Conservation (phyloP, 2,888 invertebrate species). For the Clistopyga incitator region DNA sequence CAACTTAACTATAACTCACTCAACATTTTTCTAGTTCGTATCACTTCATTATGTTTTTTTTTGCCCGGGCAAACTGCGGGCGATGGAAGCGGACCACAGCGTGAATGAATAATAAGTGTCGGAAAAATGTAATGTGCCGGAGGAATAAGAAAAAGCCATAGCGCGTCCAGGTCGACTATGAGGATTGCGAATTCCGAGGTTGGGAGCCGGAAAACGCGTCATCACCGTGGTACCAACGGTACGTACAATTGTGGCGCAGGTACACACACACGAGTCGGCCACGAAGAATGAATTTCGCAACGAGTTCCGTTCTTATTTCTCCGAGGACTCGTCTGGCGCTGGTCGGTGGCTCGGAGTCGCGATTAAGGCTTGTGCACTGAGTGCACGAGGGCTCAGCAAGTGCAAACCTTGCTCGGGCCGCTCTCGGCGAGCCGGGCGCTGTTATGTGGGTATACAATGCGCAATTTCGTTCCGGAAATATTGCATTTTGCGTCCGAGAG, state of each 20-base stretch:
- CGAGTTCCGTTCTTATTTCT: conserved; percentile 75
- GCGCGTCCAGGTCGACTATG: conserved; percentile 10
- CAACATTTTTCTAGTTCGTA: neutral
- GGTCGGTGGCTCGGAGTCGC: conserved; percentile 63
- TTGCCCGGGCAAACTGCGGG: neutral
- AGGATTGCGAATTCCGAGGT: conserved; percentile 54
- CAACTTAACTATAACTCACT: neutral
- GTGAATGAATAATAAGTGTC: conserved; percentile 20
- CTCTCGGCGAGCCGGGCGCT: conserved; percentile 31
- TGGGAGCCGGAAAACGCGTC: conserved; percentile 49
- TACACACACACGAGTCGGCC: conserved; percentile 32
- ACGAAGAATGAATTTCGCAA: conserved; percentile 72
- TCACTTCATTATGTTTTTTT: neutral
- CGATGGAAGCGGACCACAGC: neutral
- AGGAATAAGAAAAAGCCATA: conserved; percentile 22
- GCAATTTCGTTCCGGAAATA: conserved; percentile 76
- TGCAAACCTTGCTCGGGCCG: conserved; percentile 31
- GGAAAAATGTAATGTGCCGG: neutral
- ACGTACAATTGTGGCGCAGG: neutral
- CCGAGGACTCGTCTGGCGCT: conserved; percentile 70
- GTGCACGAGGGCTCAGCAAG: conserved; percentile 34
- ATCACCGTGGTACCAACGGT: conserved; percentile 3
- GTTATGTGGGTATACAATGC: conserved; percentile 61
- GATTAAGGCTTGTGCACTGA: conserved; percentile 62
- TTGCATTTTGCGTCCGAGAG: conserved; percentile 71